Evolutionary conservation across 2,797 vertebrate species (phyloP), one percentile per base, ranked within the genome.

Genomic region (Etheostoma nigrum): DNA sequence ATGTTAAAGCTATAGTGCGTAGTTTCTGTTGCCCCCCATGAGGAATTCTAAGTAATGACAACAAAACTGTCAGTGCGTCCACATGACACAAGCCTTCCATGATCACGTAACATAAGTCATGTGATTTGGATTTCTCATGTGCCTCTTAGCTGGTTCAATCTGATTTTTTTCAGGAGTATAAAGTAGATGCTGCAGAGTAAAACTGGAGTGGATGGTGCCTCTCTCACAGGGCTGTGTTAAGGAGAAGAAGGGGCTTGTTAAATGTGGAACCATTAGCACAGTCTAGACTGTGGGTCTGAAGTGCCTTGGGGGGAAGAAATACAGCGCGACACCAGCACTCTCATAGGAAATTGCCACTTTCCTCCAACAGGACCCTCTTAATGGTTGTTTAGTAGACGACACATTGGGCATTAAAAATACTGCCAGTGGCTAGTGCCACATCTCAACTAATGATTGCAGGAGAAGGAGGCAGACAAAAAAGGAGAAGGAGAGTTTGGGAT

Each of bases 281-380:
- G 84, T 91, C 81, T 83, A 86, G 86, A 89, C 89, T 69, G 57
- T 7, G 68, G 81, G 71, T 84, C 90, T 82, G 86, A 76, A 67
- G 68, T 74, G 90, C 90, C 78, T 36, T 47, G 23, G 73, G 85
- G 71, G 77, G 78, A 54, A 83, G 75, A 84, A 83, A 87, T 85
- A 88, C 78, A 79, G 59, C 60, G 52, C 19, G 51, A 88, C 86
- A 88, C 81, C 63, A 69, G 71, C 16, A 16, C 69, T 84, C 79
- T 84, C 72, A 79, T 79, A 88, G 88, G 86, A 93, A 93, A 94
- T 93, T 88, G 86, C 87, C 83, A 90, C 86, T 91, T 88, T 89
- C 81, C 78, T 79, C 79, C 81, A 87, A 76, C 78, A 76, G 74
- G 77, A 67, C 51, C 23, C 64, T 79, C 62, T 81, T 91, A 90